A percentile compares a stretch with the other conserved stretches of the same genome.
phyloP scores from a whole-genome alignment of 2,888 invertebrate genomes.

The Cistogaster globosa region DNA sequence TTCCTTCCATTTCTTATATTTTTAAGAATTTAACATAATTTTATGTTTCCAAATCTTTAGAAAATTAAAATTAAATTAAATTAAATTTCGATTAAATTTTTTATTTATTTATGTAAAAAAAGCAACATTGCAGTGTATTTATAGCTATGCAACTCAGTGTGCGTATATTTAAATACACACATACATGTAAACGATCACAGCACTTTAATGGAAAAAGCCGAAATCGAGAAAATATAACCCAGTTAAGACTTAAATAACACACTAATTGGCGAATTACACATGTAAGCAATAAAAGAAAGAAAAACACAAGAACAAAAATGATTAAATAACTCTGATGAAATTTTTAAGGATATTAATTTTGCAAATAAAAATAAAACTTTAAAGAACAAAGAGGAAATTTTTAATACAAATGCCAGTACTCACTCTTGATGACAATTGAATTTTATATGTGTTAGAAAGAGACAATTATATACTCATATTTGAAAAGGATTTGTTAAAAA shows the following conservation, averaged over 20 bases:
- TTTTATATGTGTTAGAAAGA: constrained; percentile 22
- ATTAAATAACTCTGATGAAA: constrained; percentile 28
- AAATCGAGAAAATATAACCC: constrained; percentile 64
- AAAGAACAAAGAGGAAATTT: neutral
- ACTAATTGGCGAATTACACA: constrained; percentile 69
- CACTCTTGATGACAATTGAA: neutral
- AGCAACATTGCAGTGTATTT: no score
- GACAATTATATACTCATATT: constrained; percentile 22
- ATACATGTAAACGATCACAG: neutral
- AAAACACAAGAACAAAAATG: constrained; percentile 19
- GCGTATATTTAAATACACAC: neutral
- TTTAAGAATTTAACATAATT: no score
- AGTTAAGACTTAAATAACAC: constrained; percentile 70
- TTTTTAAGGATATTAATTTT: constrained; percentile 55
- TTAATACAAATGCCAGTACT: neutral
- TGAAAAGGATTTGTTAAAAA: neutral
- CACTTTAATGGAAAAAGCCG: constrained; percentile 24
- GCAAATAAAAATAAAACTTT: constrained; percentile 9
- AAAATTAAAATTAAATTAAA: no score
- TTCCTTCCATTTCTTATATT: no score
- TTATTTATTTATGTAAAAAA: no score
- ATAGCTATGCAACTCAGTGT: no score
- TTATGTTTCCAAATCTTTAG: no score
- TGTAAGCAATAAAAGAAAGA: constrained; percentile 10
- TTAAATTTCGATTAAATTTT: no score